phyloP scores from a whole-genome alignment of 2,888 invertebrate species.

The Melangyna quadrimaculata region DNA sequence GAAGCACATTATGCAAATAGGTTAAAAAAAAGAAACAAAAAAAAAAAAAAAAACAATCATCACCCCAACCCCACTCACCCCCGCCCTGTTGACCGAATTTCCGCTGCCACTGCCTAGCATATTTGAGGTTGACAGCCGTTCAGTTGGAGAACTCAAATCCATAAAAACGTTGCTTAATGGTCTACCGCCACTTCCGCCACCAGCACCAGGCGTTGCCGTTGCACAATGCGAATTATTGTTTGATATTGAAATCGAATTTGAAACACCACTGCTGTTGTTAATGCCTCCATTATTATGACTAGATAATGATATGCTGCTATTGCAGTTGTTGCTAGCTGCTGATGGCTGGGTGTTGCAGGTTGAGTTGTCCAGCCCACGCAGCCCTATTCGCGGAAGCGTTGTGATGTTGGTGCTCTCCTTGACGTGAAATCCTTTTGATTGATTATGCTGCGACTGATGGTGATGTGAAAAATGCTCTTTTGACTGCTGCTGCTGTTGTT shows the following conservation, averaged over 20 bases:
- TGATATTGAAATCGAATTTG: constrained; percentile 54
- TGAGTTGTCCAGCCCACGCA: constrained; percentile 49
- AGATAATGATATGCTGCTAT: constrained; percentile 54
- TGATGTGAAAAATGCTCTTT: constrained; percentile 69
- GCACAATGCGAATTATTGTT: constrained; percentile 46
- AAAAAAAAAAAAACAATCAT: background rate
- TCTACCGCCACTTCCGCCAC: constrained; percentile 31
- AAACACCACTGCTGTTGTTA: constrained; percentile 56
- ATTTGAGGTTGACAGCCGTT: constrained; percentile 62
- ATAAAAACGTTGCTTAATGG: constrained; percentile 68
- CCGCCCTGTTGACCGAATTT: constrained; percentile 38
- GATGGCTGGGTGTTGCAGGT: constrained; percentile 37
- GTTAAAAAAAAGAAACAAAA: too few relatives aligned
- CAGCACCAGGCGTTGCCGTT: background rate
- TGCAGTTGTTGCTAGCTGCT: constrained; percentile 47
- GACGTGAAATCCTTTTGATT: constrained; percentile 44
- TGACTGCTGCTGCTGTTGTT: constrained; percentile 67
- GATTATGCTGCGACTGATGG: constrained; percentile 47
- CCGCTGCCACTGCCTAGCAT: constrained; percentile 50
- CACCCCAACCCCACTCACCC: constrained; percentile 39
- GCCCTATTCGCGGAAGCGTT: constrained; percentile 61
- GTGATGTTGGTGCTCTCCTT: constrained; percentile 67
- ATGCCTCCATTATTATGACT: constrained; percentile 56
- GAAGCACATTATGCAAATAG: background rate
- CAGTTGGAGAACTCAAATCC: constrained; percentile 73